Base-by-base conservation (phyloP, 2,113 vertebrate species). In the Gobio gobio region DNA sequence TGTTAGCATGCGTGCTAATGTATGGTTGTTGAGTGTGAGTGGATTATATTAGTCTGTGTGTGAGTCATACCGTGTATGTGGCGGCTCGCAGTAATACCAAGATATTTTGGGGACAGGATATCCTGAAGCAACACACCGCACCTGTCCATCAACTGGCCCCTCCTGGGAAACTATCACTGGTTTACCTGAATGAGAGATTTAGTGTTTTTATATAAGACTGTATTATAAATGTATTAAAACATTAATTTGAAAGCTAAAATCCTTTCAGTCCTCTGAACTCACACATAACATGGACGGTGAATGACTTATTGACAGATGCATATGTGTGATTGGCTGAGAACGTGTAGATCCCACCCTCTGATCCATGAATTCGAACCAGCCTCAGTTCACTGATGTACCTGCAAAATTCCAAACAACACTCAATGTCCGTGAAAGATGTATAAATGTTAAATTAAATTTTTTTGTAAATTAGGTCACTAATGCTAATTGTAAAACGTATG, bases 211-310 rank as follows among this genome's bases (percentile, higher is more conserved):
- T 43, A 47, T 8, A 36, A 59, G 4, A 33, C 3, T 16, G 20
- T 20, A 16, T 10, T 20, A 64, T 7, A 40, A 7, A 3, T 4
- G 6, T 7, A 40, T 40, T 7, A 40, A 40, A 40, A 40, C 7
- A 40, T 40, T 3, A 7, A 56, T 8, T 3, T 56, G 18, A 56
- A 1, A 9, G 2, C 18, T 72, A 13, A 72, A 26, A 7, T 47
- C 22, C 43, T 6, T 8, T 26, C 14, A 29, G 1, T 76, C 4
- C 2, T 76, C 8, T 76, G 24, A 22, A 93, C 92, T 97, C 93
- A 99, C 98, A 98, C 90, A 94, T 97, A 89, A 99, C 97, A 16
- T 97, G 97, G 88, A 99, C 95, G 10, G 92, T 94, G 90, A 99
- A 99, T 9, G 93, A 94, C 86, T 96, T 88, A 33, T 95, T 94